These are phyloP conservation scores for Vicugna pacos DNA, from an alignment of 2,113 vertebrate species.

Conservation along the genomic window DNA sequence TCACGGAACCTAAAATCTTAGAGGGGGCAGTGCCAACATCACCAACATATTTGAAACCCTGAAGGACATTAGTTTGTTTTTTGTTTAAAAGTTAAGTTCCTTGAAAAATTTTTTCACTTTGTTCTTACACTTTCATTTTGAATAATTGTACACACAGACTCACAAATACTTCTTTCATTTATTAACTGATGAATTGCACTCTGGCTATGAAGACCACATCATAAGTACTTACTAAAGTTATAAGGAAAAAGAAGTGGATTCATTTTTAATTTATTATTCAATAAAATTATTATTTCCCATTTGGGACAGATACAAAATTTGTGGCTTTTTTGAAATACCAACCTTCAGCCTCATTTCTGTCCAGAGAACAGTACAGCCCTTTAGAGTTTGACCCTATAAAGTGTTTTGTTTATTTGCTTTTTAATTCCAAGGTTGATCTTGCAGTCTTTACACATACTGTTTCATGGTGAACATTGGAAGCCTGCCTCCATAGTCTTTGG, in stretches of 20 bases:
- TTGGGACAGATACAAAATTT: conserved; percentile 75
- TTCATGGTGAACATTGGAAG: conserved; percentile 58
- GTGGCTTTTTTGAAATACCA: conserved; percentile 75
- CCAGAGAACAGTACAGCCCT: conserved; percentile 71
- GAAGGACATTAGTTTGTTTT: conserved; percentile 57
- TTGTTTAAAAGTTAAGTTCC: conserved; percentile 67
- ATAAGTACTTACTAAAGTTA: conserved; percentile 66
- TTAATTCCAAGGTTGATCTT: conserved; percentile 74
- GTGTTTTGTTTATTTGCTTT: conserved; percentile 78
- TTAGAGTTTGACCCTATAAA: conserved; percentile 69
- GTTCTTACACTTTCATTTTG: conserved; percentile 17
- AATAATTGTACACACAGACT: conserved; percentile 12
- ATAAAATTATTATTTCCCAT: conserved; percentile 80
- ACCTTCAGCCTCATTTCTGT: conserved; percentile 64
- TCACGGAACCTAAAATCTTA: background rate
- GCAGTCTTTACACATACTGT: conserved; percentile 59
- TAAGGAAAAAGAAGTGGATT: conserved; percentile 76
- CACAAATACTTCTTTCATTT: conserved; percentile 54
- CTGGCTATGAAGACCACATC: conserved; percentile 53
- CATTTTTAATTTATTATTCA: conserved; percentile 82
- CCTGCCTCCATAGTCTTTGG: conserved; percentile 71
- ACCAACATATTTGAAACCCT: conserved; percentile 28
- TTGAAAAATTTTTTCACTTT: conserved; percentile 57
- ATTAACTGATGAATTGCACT: conserved; percentile 43
- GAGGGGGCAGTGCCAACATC: background rate